Evolutionary conservation across 2,888 invertebrate species (phyloP), one percentile per base, ranked within the genome.

Genomic region (Lissonota sp.): DNA sequence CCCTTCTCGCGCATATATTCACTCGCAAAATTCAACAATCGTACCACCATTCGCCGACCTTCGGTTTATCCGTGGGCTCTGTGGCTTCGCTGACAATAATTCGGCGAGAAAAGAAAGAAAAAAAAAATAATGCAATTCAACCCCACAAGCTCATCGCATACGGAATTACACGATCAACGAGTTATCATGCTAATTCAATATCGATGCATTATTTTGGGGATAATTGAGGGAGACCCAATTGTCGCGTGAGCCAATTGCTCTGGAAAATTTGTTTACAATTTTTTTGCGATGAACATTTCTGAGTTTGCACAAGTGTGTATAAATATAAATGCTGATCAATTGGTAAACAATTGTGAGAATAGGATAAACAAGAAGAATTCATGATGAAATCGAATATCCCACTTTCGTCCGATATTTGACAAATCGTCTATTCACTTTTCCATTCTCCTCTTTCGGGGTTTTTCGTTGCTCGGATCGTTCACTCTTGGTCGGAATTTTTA

Each of bases 21-120:
- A 79, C 39, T 79, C 60, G 78, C 58, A 67, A 79, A 79, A n/a
- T 73, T 46, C 40, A 44, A 55, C 78, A 46, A n/a, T n/a, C n/a
- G n/a, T n/a, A n/a, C n/a, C n/a, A 73, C 55, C 75, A 62, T 71
- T n/a, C n/a, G n/a, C 46, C 79, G 60, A 67, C 66, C 79, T 67
- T 46, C 79, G 79, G n/a, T n/a, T 64, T 67, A 73, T 73, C 62
- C 39, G 55, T 8, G 16, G 58, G n/a, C 60, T 75, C 60, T 40
- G 46, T 14, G 67, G 79, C 26, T 60, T n/a, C 55, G 62, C 14
- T 62, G 62, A 73, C 67, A 53, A 46, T n/a, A 62, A 73, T 73
- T 73, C 44, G 53, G n/a, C n/a, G 53, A 4, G 60, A 51, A 67
- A 67, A 49, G 39, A 6, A 10, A 62, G n/a, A n/a, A n/a, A n/a